Evolutionary conservation across 2,797 vertebrate species (phyloP).

Genomic region (Pseudopleuronectes americanus): DNA sequence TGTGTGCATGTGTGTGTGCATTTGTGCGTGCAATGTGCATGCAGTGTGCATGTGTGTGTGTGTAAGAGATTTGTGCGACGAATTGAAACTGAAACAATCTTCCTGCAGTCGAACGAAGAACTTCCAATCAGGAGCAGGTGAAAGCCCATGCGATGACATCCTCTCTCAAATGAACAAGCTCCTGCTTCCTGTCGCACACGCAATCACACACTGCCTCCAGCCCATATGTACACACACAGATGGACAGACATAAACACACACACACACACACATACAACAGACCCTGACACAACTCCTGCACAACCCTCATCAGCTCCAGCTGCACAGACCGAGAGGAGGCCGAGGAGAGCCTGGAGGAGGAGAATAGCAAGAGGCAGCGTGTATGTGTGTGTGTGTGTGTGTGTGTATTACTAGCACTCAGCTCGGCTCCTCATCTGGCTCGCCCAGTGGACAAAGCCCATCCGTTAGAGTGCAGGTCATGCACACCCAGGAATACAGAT

Average conservation of each 20-base stretch:
- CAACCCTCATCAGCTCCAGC: conserved; percentile 46
- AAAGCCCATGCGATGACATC: background rate
- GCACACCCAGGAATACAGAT: conserved; percentile 74
- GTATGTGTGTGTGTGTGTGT: conserved; percentile 33
- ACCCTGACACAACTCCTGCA: conserved; percentile 8
- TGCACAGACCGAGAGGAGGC: conserved; percentile 43
- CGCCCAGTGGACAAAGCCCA: conserved; percentile 72
- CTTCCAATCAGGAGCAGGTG: conserved; percentile 9
- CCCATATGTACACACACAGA: conserved; percentile 24
- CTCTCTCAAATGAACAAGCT: conserved; percentile 12
- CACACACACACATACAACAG: conserved; percentile 17
- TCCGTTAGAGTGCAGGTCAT: conserved; percentile 79
- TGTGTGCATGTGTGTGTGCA: background rate
- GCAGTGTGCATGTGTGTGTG: background rate
- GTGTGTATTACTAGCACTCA: conserved; percentile 51
- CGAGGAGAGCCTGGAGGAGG: conserved; percentile 47
- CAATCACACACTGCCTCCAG: conserved; percentile 2
- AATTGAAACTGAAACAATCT: conserved; percentile 18
- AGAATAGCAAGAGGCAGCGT: conserved; percentile 45
- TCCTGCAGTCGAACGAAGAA: background rate
- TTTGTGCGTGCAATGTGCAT: background rate
- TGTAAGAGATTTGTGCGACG: background rate
- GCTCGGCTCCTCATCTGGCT: conserved; percentile 70
- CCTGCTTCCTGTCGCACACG: background rate
- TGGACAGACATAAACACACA: conserved; percentile 15